Evolutionary conservation across 2,888 invertebrate genomes (phyloP), one percentile per base, ranked within the genome.

Genomic region (Platyscelio sp.): DNA sequence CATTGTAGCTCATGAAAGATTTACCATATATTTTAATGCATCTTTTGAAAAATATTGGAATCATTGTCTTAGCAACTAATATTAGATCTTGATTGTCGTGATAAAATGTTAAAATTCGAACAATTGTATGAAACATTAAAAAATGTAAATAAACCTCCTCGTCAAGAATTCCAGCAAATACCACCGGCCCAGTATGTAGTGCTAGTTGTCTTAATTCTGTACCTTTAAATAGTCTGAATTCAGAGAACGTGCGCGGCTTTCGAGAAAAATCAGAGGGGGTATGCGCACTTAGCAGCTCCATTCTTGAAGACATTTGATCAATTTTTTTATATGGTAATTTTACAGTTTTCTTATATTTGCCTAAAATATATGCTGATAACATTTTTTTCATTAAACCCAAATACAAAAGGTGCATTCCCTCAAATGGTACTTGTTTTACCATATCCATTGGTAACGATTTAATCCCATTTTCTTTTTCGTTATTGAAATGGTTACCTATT

Each of bases 171-270:
- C 78, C 83, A 56, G 81, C 71, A 13, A 91, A 80, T 38, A 90
- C 81, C 22, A 86, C 81, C n/a, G 88, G 87, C 11, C 90, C 91
- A 18, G 88, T 86, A 67, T 90, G 90, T 24, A 90, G 63, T 18
- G 89, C 68, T 22, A 91, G 81, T 67, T 87, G 86, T 54, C 90
- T 77, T n/a, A 89, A 86, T 76, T 91, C 89, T 18, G 90, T 90
- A 6, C 88, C 89, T 72, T 90, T 89, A 27, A 83, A 90, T 7
- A 71, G 27, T 38, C 75, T 76, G 27, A 72, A 86, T 46, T 86
- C 76, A 26, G 77, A 61, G 13, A 90, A 60, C 29, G 76, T 51
- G 33, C 88, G 60, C n/a, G 89, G 89, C 49, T 46, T 63, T 26
- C 90, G 87, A 15, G 86, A 71, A 84, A 90, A 90, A 43, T 91